Conservation (phyloP, 2,113 vertebrate genomes). For the Ageneiosus marmoratus region DNA sequence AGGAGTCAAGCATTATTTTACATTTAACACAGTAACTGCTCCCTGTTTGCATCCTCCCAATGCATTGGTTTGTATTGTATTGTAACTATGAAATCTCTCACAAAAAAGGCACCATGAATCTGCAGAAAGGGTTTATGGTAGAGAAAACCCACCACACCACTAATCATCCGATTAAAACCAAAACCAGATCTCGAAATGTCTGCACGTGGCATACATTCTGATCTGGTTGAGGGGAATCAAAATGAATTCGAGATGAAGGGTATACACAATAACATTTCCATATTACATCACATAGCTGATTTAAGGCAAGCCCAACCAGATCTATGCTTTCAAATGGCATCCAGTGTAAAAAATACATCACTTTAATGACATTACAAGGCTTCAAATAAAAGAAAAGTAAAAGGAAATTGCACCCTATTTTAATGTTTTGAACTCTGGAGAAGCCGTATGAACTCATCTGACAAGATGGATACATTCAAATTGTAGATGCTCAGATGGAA, state of each 20-base stretch:
- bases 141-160: slow-evolving; percentile 40
- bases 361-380: slow-evolving; percentile 35
- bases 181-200: slow-evolving; percentile 13
- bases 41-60: slow-evolving; percentile 24
- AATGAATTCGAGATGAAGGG: slow-evolving; percentile 35
- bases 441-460: slow-evolving; percentile 18
- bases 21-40: slow-evolving; percentile 32
- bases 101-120: slow-evolving; percentile 69
- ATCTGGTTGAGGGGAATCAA: slow-evolving; percentile 21
- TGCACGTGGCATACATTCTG: background rate
- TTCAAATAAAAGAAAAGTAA: background rate
- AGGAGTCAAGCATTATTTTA: slow-evolving; percentile 24
- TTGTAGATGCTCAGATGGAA: slow-evolving; percentile 43
- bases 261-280: slow-evolving; percentile 14
- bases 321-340: slow-evolving; percentile 47
- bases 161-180: background rate
- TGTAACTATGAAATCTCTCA: slow-evolving; percentile 51
- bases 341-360: slow-evolving; percentile 53
- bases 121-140: slow-evolving; percentile 40
- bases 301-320: slow-evolving; percentile 40
- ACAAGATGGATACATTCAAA: slow-evolving; percentile 58
- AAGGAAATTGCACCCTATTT: slow-evolving; percentile 18
- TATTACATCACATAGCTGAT: slow-evolving; percentile 34
- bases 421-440: slow-evolving; percentile 4
- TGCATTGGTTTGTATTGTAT: slow-evolving; percentile 30